Conservation (phyloP, 2,113 vertebrate genomes). For the Bos indicus region DNA sequence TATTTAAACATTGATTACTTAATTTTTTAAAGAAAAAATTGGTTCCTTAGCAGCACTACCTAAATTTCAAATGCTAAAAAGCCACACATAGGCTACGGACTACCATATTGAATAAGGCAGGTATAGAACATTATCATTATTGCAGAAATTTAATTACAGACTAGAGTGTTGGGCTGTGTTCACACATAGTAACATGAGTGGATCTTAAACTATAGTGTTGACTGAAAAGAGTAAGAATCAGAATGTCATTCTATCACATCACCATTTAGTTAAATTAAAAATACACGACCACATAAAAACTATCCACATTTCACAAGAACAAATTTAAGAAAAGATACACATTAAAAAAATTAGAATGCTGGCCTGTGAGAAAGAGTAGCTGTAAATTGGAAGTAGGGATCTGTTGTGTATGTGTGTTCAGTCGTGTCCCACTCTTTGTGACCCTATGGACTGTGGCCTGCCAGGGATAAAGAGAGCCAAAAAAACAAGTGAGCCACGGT, state of each 20-base stretch:
- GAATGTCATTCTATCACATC: not conserved
- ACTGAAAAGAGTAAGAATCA: not conserved
- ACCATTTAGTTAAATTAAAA: not conserved
- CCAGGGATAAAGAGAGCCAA: not conserved
- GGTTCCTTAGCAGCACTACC: not conserved
- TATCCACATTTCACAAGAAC: not conserved
- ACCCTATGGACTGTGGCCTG: not conserved
- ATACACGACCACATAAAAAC: not conserved
- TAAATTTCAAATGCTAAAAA: not conserved
- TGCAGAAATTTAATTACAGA: not conserved
- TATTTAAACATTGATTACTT: not conserved
- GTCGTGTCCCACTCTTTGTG: not conserved
- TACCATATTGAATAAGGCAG: not conserved
- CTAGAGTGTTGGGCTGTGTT: not conserved
- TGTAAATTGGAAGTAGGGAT: not conserved
- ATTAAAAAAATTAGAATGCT: not conserved
- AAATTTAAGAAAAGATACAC: not conserved
- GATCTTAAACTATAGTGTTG: not conserved
- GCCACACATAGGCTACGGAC: not conserved
- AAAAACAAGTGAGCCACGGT: not conserved
- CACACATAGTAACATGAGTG: not conserved
- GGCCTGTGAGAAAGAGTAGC: not conserved
- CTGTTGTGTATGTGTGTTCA: not conserved
- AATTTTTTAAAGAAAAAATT: not conserved
- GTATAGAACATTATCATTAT: not conserved